phyloP scores from a whole-genome alignment of 2,113 vertebrate genomes.

The Saccopteryx bilineata region DNA sequence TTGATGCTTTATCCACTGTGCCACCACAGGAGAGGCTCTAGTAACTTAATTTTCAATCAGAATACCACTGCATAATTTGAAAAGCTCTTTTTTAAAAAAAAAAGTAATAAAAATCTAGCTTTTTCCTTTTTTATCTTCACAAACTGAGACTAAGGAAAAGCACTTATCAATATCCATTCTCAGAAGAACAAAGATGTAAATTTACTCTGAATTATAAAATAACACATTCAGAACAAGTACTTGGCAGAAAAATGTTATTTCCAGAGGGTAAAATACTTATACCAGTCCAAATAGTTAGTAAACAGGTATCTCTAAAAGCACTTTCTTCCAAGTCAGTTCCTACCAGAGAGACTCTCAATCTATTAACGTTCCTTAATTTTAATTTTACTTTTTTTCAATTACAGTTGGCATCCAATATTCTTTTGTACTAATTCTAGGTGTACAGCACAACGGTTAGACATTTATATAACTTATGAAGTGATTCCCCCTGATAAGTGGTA shows the following conservation, averaged over 20 bases:
- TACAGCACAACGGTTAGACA: background rate
- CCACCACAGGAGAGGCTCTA: background rate
- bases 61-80: slow-evolving; percentile 45
- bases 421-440: background rate
- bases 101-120: slow-evolving; percentile 26
- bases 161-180: slow-evolving; percentile 39
- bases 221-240: slow-evolving; percentile 35
- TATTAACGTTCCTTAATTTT: background rate
- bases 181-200: slow-evolving; percentile 50
- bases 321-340: slow-evolving; percentile 32
- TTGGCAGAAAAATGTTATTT: background rate
- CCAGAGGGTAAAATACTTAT: slow-evolving; percentile 13
- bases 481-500: background rate
- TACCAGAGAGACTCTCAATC: slow-evolving; percentile 43
- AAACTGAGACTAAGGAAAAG: background rate
- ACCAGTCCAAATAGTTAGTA: background rate
- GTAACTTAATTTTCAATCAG: slow-evolving; percentile 59
- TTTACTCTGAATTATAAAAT: slow-evolving; percentile 51
- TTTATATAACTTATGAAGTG: background rate
- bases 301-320: slow-evolving; percentile 50
- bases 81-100: background rate
- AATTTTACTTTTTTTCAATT: background rate
- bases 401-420: background rate
- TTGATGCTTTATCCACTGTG: too few species aligned
- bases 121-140: background rate